Conservation (phyloP, 1,140 invertebrate genomes). For the Hermetia illucens region DNA sequence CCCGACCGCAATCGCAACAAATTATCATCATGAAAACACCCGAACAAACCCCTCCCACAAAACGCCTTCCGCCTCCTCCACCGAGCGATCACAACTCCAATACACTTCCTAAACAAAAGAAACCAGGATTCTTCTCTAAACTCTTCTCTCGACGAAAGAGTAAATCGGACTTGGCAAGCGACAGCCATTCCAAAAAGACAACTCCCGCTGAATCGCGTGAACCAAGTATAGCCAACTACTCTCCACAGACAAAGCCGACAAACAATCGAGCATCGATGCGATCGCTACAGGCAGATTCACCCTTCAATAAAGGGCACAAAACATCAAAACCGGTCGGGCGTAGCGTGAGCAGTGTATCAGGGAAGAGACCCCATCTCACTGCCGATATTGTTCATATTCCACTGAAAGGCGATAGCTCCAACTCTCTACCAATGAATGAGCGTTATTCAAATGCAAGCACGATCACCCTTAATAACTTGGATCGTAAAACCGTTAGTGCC, state of each 20-base stretch:
- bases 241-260: no score
- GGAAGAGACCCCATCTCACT: conserved; percentile 32
- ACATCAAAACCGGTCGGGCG: conserved; percentile 34
- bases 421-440: conserved; percentile 21
- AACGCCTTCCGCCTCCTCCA: conserved; percentile 33
- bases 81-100: conserved; percentile 25
- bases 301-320: conserved; percentile 12
- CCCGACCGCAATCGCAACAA: conserved; percentile 30
- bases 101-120: conserved; percentile 38
- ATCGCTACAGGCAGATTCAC: conserved; percentile 8
- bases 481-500: conserved; percentile 26
- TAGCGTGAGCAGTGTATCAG: conserved; percentile 40
- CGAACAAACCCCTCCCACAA: conserved; percentile 28
- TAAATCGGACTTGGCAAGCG: conserved; percentile 22
- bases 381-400: conserved; percentile 42
- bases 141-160: conserved; percentile 39
- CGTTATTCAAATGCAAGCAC: conserved; percentile 25
- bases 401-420: conserved; percentile 36
- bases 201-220: conserved; percentile 17
- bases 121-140: conserved; percentile 49
- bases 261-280: conserved; percentile 18
- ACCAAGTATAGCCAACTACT: conserved; percentile 20
- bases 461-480: conserved; percentile 19
- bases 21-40: conserved; percentile 28
- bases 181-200: conserved; percentile 9